These are phyloP conservation scores for Drosophila setifemur DNA, from an alignment of 1,140 invertebrate species.

Conservation along the genomic window DNA sequence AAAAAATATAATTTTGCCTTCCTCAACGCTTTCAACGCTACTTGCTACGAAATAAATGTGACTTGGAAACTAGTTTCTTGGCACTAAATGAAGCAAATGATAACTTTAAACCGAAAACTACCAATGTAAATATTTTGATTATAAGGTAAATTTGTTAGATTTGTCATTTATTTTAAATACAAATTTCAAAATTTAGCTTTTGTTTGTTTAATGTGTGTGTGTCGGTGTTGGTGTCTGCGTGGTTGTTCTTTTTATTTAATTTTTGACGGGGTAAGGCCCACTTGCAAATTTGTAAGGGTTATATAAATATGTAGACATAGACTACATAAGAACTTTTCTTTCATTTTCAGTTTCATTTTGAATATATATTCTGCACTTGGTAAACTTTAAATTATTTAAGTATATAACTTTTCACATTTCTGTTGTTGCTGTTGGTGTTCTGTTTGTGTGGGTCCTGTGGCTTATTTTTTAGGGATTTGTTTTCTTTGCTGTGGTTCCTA, in stretches of 20 bases:
- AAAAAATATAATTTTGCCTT: constrained; percentile 73
- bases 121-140: constrained; percentile 44
- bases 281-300: constrained; percentile 46
- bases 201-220: constrained; percentile 25
- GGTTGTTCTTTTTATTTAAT: neutral
- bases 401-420: constrained; percentile 60
- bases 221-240: neutral
- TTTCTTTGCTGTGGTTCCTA: constrained; percentile 34
- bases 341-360: constrained; percentile 29
- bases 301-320: constrained; percentile 46
- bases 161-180: constrained; percentile 71
- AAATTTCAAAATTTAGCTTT: constrained; percentile 29
- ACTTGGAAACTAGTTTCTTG: constrained; percentile 60
- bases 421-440: constrained; percentile 21
- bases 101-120: constrained; percentile 36
- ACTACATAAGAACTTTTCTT: constrained; percentile 60
- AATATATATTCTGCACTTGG: constrained; percentile 46
- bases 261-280: constrained; percentile 1
- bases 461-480: constrained; percentile 11
- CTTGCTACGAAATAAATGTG: constrained; percentile 48
- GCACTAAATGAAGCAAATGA: constrained; percentile 50
- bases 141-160: constrained; percentile 43
- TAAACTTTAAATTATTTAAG: constrained; percentile 72
- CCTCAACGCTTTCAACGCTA: constrained; percentile 39
- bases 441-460: constrained; percentile 21